Conservation (phyloP, 1,140 invertebrate genomes). For the Drosophila kanapiae region DNA sequence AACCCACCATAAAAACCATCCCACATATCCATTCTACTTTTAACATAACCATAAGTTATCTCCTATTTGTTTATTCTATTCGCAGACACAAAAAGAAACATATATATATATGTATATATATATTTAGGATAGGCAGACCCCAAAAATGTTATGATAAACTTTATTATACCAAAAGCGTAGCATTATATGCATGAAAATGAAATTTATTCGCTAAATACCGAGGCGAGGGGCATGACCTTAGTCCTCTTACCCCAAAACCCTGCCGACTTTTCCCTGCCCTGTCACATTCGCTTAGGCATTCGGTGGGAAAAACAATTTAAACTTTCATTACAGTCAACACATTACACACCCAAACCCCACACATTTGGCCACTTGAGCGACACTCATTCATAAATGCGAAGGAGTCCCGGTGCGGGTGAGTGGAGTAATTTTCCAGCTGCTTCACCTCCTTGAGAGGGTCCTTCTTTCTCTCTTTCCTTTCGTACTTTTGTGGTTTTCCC, state of each 20-base stretch:
- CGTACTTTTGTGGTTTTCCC: neutral
- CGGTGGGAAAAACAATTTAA: conserved; percentile 70
- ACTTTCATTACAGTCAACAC: conserved; percentile 73
- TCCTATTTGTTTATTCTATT: conserved; percentile 21
- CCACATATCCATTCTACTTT: conserved; percentile 13
- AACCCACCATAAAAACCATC: neutral
- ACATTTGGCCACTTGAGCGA: conserved; percentile 68
- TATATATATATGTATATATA: neutral
- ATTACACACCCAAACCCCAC: conserved; percentile 12
- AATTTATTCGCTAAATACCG: conserved; percentile 59
- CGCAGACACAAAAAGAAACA: conserved; percentile 1
- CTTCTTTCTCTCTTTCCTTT: conserved; percentile 6
- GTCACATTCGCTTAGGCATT: conserved; percentile 50
- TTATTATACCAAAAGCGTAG: conserved; percentile 34
- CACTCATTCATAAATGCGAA: conserved; percentile 66
- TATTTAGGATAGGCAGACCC: conserved; percentile 26
- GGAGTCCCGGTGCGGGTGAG: conserved; percentile 28
- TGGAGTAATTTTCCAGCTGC: conserved; percentile 74
- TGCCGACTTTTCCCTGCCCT: conserved; percentile 3
- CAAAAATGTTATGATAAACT: conserved; percentile 47
- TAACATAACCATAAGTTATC: conserved; percentile 35
- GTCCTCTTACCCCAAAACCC: conserved; percentile 8
- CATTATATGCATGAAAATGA: conserved; percentile 35
- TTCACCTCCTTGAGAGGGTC: conserved; percentile 41
- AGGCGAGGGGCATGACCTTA: conserved; percentile 20